Base-by-base conservation (phyloP, 2,113 vertebrate species). In the Toxostoma redivivum region DNA sequence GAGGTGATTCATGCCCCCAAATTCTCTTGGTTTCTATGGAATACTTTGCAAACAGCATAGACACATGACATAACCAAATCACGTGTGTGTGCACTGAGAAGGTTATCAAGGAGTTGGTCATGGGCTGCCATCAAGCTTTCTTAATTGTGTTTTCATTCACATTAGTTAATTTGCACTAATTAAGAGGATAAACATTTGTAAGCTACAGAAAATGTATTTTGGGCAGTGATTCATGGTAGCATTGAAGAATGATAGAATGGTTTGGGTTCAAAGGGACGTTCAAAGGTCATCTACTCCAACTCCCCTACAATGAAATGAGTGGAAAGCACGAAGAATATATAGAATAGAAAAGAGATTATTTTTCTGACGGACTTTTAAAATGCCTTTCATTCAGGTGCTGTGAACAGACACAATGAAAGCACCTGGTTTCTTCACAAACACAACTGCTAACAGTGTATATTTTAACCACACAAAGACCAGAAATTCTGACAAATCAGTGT, bases 21-120 rank as follows among this genome's bases (percentile, higher is more conserved):
- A 61, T 61, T 91, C 60, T 91, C 87, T 42, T 12, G 20, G 90
- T 96, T 94, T 73, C 95, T 83, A 37, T 44, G 81, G 95, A 91
- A 83, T 74, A 90, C 67, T 47, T 86, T 88, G 86, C 93, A 95
- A 97, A 90, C 76, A 91, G 51, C 62, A 44, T 3, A 24, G 42
- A 33, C 37, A 33, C 14, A 6, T 81, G 62, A 84, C 85, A 72
- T 71, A 88, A 94, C 50, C 66, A 81, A 70, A 38, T 60, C 53
- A 47, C 0, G 1, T 69, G 61, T 88, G 10, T 0, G 0, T 23
- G 42, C 5, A 4, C 27, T 73, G 81, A 82, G 82, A 65, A 67
- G 28, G 45, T 69, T 58, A 86, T 80, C 42, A 18, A 35, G 30
- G 60, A 65, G n/a, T 5, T 5, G 4, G 5, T 8, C 8, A 12